Percentiles rank a stretch among this genome's conserved stretches.
phyloP scores from a whole-genome alignment of 1,140 invertebrate species.

The Charaxes varanes region DNA sequence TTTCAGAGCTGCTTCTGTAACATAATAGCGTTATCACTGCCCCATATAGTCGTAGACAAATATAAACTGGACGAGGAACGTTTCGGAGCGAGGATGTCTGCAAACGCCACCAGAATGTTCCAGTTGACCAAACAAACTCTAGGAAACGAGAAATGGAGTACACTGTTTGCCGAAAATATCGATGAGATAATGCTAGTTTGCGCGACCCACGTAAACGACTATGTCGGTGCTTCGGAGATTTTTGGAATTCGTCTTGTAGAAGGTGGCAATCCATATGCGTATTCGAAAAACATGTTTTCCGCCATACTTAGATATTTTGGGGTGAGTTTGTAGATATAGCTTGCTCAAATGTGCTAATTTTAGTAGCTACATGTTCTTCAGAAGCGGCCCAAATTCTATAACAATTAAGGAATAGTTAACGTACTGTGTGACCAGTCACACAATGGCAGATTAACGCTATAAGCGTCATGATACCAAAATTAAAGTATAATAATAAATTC shows the following conservation, averaged over 20 bases:
- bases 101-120: constrained; percentile 40
- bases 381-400: too few relatives aligned
- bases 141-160: constrained; percentile 45
- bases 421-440: too few relatives aligned
- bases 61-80: constrained; percentile 30
- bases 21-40: constrained; percentile 42
- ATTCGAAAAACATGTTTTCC: constrained; percentile 43
- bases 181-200: constrained; percentile 41
- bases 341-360: too few relatives aligned
- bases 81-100: constrained; percentile 8
- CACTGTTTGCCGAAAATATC: constrained; percentile 50
- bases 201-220: constrained; percentile 37
- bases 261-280: constrained; percentile 28
- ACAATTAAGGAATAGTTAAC: too few relatives aligned
- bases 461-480: too few relatives aligned
- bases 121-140: constrained; percentile 36
- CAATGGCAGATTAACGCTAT: too few relatives aligned
- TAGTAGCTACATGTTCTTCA: too few relatives aligned
- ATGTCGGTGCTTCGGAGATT: constrained; percentile 21
- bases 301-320: constrained; percentile 52
- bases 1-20: constrained; percentile 49
- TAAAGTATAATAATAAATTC: too few relatives aligned
- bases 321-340: too few relatives aligned
- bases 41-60: constrained; percentile 48
- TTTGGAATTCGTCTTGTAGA: constrained; percentile 31